Percentiles rank a stretch among this genome's conserved stretches.
phyloP scores from a whole-genome alignment of 2,888 invertebrate species.

The Oscheius onirici region DNA sequence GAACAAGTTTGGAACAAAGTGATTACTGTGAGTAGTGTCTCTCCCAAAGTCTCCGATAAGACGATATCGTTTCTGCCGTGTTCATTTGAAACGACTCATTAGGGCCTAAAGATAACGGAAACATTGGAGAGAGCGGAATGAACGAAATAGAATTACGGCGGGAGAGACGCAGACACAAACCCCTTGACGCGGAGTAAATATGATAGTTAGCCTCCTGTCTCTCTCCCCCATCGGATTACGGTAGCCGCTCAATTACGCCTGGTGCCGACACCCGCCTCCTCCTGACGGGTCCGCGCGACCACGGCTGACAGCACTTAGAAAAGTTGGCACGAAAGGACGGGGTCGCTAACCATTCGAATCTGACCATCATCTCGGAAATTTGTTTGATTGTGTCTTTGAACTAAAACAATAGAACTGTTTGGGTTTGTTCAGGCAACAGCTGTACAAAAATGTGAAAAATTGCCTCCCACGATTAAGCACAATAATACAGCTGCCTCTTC shows the following conservation, averaged over 20 bases:
- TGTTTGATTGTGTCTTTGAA: no score
- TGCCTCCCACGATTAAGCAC: not conserved
- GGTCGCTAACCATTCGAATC: not conserved
- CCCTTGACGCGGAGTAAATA: constrained; percentile 28
- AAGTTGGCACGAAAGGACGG: not conserved
- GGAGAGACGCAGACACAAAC: constrained; percentile 8
- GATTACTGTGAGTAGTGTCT: not conserved
- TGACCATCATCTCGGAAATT: no score
- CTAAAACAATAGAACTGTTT: not conserved
- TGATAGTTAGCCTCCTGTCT: constrained; percentile 25
- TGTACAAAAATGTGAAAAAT: not conserved
- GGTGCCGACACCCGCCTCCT: constrained; percentile 1
- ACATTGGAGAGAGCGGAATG: constrained; percentile 12
- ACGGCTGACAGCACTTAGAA: constrained; percentile 17
- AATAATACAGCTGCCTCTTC: no score
- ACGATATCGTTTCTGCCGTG: not conserved
- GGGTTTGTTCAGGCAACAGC: constrained; percentile 1
- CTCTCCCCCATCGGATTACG: constrained; percentile 21
- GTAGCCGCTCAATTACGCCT: constrained; percentile 29
- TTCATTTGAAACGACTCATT: not conserved
- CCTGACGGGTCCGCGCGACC: constrained; percentile 4
- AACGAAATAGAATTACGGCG: not conserved
- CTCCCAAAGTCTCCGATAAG: not conserved
- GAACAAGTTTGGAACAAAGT: not conserved
- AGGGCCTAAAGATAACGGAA: not conserved